These are phyloP conservation scores for Phortica variegata DNA, from an alignment of 1,140 invertebrate species.

Conservation along the genomic window DNA sequence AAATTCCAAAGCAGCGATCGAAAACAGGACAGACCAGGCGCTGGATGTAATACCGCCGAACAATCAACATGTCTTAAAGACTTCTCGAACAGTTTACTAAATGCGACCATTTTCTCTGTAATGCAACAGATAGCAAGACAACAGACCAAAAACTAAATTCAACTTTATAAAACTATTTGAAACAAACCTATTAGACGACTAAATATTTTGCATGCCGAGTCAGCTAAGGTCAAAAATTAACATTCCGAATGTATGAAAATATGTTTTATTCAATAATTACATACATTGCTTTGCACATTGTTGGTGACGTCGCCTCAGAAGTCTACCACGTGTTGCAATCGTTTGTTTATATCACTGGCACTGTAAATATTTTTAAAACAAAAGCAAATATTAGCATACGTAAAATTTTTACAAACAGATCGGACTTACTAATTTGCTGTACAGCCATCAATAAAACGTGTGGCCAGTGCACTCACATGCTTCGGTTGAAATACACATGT, in stretches of 20 bases:
- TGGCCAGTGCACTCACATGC: slow-evolving; percentile 16
- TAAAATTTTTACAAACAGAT: slow-evolving; percentile 1
- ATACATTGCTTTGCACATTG: neutral
- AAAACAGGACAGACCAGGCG: slow-evolving; percentile 25
- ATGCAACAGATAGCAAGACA: slow-evolving; percentile 3
- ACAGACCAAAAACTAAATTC: neutral
- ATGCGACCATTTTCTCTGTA: slow-evolving; percentile 24
- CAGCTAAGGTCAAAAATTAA: slow-evolving; percentile 22
- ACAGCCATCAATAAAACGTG: slow-evolving; percentile 20
- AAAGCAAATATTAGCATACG: neutral
- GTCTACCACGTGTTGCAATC: slow-evolving; percentile 1
- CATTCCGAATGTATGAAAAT: slow-evolving; percentile 14
- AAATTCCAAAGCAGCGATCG: slow-evolving; percentile 29
- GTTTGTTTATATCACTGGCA: slow-evolving; percentile 12
- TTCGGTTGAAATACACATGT: slow-evolving; percentile 14
- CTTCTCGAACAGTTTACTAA: slow-evolving; percentile 24
- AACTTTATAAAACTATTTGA: neutral
- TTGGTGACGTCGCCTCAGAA: slow-evolving; percentile 4
- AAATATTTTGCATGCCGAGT: too few species aligned
- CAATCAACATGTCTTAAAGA: slow-evolving; percentile 23
- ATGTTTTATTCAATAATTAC: neutral
- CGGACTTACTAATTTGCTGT: slow-evolving; percentile 36
- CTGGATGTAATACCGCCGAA: slow-evolving; percentile 19
- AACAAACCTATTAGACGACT: neutral
- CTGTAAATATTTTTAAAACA: slow-evolving; percentile 9